Evolutionary conservation across 2,888 invertebrate genomes (phyloP), one percentile per base, ranked within the genome.

Genomic region (Caenorhabditis afra): DNA sequence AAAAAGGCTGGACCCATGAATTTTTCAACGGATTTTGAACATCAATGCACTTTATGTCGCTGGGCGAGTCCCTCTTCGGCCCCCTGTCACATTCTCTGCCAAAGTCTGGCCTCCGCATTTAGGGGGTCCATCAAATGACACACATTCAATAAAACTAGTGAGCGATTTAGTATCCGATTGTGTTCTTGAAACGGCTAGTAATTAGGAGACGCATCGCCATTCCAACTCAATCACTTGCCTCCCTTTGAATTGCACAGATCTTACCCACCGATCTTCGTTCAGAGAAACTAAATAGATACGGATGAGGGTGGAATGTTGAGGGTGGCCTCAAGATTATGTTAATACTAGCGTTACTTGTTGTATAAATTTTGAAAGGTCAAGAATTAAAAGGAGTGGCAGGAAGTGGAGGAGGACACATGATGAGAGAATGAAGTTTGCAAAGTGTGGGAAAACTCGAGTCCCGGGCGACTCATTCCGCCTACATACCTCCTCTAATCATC

Each of bases 401-500:
- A 67, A 44, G 14, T 52, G 47, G 49, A 37, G 52, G 49, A 52
- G 29, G 4, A 7, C 29, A 7, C 29, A 29, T 29, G 29, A 5
- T 16, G 39, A 55, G 58, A 29, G 23, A 18, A 20, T 8, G 57
- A 74, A n/a, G 22, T 65, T 73, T 73, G 73, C 73, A 73, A 64
- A 52, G 29, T 11, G 73, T 73, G 73, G 58, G 73, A 73, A 73
- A 58, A 35, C n/a, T 18, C 52, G 62, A 12, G 55, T 18, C 20
- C 29, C 18, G 44, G 12, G 35, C 23, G 29, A 7, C 35, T 41
- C 53, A 14, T 41, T 41, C 41, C 14, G 45, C 47, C 47, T 41
- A 73, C 73, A 65, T 74, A 74, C 74, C 74, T 74, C 74, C 74
- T 74, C 74, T 74, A 49, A 74, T 74, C 74, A 74, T 74, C 23